Evolutionary conservation across 2,113 vertebrate species (phyloP).

Genomic region (Pangasianodon hypophthalmus): DNA sequence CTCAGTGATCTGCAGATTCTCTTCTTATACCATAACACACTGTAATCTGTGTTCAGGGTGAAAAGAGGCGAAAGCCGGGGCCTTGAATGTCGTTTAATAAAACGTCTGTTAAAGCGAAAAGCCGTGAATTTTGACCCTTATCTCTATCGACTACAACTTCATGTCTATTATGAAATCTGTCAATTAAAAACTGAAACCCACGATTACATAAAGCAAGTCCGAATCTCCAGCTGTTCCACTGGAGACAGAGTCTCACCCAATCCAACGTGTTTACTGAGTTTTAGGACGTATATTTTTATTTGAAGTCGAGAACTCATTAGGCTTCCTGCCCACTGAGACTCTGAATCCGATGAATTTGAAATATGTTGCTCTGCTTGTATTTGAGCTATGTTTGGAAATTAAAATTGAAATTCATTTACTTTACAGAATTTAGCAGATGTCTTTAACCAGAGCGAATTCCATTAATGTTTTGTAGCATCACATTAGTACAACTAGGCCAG

Average conservation of each 20-base stretch:
- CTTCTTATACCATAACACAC: slow-evolving; percentile 2
- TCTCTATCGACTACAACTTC: background rate
- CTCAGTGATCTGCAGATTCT: background rate
- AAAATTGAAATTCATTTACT: background rate
- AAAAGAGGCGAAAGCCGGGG: background rate
- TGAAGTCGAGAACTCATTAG: background rate
- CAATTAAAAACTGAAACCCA: background rate
- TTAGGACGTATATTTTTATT: background rate
- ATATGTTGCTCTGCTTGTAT: background rate
- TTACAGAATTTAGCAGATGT: background rate
- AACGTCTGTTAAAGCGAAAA: background rate
- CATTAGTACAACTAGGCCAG: too few species aligned
- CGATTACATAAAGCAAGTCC: background rate
- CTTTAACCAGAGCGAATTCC: background rate
- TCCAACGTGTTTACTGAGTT: background rate
- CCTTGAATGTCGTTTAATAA: background rate
- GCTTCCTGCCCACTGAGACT: background rate
- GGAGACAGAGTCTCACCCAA: background rate
- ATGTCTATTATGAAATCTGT: background rate
- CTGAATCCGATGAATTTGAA: background rate
- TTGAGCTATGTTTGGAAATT: background rate
- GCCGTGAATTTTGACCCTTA: background rate
- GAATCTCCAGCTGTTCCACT: background rate
- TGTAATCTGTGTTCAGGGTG: background rate
- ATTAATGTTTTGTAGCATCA: too few species aligned